phyloP scores from a whole-genome alignment of 2,113 vertebrate species.

The Sylvilagus bachmani region DNA sequence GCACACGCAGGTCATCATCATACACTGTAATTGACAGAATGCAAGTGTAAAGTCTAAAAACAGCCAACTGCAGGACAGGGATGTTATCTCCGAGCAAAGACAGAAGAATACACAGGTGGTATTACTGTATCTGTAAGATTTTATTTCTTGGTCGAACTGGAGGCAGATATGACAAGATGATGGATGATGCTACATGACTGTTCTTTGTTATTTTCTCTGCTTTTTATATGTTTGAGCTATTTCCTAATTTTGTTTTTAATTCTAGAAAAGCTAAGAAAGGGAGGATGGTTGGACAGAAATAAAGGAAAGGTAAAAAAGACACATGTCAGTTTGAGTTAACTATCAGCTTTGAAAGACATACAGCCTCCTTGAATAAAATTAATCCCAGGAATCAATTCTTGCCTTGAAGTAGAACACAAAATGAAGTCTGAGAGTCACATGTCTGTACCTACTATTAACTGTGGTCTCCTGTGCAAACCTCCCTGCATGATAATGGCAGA shows the following conservation, averaged over 20 bases:
- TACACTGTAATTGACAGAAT: background rate
- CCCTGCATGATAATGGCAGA: background rate
- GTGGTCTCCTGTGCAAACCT: background rate
- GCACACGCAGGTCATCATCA: background rate
- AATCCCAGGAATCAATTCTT: slow-evolving; percentile 23
- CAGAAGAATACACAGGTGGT: background rate
- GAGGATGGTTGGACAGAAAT: background rate
- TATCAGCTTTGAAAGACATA: background rate
- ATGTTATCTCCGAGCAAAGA: background rate
- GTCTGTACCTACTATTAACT: background rate
- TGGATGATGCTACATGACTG: fast-evolving
- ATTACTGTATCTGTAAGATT: background rate
- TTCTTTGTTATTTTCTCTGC: background rate
- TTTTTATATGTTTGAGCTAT: background rate
- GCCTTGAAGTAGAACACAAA: background rate
- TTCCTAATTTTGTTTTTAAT: slow-evolving; percentile 45
- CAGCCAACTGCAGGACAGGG: background rate
- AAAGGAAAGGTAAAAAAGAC: background rate
- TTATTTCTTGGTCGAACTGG: background rate
- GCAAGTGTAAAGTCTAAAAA: background rate
- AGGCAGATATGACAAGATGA: background rate
- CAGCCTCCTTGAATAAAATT: slow-evolving; percentile 15
- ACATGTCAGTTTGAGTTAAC: background rate
- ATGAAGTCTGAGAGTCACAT: background rate
- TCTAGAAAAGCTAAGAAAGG: background rate